A percentile compares a stretch with the other conserved stretches of the same genome.
These are phyloP conservation scores for Fissipunctia ypsillon DNA, from an alignment of 2,888 invertebrate species.

Conservation along the genomic window DNA sequence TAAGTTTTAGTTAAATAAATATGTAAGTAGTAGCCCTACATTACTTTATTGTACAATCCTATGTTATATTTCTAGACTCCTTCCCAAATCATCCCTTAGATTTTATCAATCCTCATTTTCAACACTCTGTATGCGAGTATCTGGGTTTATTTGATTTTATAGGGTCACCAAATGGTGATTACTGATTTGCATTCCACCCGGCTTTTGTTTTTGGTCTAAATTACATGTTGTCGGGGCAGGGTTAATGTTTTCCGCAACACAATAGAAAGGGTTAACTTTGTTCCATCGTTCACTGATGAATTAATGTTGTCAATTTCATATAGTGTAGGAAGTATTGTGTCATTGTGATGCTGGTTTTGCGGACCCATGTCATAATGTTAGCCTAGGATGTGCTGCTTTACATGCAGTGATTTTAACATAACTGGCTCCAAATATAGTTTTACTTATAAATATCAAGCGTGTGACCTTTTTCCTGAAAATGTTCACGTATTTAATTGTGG, in stretches of 20 bases:
- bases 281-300: conserved; percentile 16
- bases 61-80: neutral
- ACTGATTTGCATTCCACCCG: conserved; percentile 37
- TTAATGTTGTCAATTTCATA: conserved; percentile 16
- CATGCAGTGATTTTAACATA: too few relatives aligned
- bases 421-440: too few relatives aligned
- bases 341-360: neutral
- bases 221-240: conserved; percentile 12
- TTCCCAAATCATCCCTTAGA: neutral
- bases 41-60: neutral
- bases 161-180: conserved; percentile 23
- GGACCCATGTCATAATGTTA: neutral
- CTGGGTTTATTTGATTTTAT: conserved; percentile 50
- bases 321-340: neutral
- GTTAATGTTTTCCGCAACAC: conserved; percentile 38
- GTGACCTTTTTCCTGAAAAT: too few relatives aligned
- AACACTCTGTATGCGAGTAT: conserved; percentile 6
- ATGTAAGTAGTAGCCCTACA: too few relatives aligned
- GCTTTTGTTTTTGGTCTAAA: conserved; percentile 45
- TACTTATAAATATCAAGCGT: too few relatives aligned
- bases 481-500: too few relatives aligned
- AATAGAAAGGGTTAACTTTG: conserved; percentile 14
- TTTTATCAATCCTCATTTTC: neutral
- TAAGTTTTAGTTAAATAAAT: too few relatives aligned
- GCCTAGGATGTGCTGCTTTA: neutral